phyloP scores from a whole-genome alignment of 2,797 vertebrate genomes.

The Lemur catta region DNA sequence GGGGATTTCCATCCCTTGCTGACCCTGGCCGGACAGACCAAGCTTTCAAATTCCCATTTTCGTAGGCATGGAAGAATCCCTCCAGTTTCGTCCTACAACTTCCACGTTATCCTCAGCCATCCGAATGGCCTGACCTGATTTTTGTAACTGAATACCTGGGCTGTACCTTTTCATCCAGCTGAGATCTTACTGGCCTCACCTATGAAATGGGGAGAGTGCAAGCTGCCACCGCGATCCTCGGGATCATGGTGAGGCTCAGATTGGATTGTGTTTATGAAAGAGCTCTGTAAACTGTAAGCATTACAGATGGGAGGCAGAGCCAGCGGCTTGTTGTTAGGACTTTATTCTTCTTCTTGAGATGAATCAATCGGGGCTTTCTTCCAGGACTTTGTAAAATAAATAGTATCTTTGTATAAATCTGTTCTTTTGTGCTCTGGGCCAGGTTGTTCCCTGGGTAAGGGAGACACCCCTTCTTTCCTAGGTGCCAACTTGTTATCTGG shows the following conservation, averaged over 20 bases:
- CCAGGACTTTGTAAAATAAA: slow-evolving; percentile 43
- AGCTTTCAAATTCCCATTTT: not conserved
- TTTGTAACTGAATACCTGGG: not conserved
- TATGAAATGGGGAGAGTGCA: not conserved
- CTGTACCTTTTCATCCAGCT: too few relatives aligned
- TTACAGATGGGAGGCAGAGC: not conserved
- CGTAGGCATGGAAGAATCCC: not conserved
- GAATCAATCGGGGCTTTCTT: not conserved
- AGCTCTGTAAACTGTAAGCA: not conserved
- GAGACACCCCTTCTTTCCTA: not conserved
- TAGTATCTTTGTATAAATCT: not conserved
- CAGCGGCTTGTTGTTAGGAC: not conserved
- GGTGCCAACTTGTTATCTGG: not conserved
- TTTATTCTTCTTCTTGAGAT: slow-evolving; percentile 34
- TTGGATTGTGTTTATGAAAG: not conserved
- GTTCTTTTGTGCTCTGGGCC: slow-evolving; percentile 31
- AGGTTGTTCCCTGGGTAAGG: not conserved
- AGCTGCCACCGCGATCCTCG: not conserved
- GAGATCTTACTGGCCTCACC: not conserved
- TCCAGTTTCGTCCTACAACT: not conserved
- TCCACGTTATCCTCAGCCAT: not conserved
- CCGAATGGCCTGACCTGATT: not conserved
- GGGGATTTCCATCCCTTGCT: slow-evolving; percentile 27
- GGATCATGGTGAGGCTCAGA: not conserved
- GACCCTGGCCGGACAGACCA: not conserved